phyloP scores from a whole-genome alignment of 2,888 invertebrate species.

The Noctua pronuba region DNA sequence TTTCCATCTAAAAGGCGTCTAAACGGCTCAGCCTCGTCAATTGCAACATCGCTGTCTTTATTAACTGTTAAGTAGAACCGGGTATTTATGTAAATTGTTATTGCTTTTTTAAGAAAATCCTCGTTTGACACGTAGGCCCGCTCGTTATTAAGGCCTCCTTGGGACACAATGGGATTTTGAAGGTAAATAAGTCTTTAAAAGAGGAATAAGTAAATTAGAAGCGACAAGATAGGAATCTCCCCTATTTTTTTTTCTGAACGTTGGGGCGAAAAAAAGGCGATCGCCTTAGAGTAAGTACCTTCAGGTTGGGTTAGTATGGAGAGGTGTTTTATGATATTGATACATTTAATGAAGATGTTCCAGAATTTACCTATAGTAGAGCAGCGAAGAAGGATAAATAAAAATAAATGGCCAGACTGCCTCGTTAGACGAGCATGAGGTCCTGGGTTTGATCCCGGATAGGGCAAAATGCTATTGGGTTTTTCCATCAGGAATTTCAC shows the following conservation, averaged over 20 bases:
- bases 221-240: conserved; percentile 94
- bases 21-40: conserved; percentile 84
- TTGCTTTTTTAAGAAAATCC: conserved; percentile 89
- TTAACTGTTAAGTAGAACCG: conserved; percentile 90
- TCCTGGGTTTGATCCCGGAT: too few species aligned
- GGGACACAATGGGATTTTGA: conserved; percentile 90
- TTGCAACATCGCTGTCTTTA: conserved; percentile 89
- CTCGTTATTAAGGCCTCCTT: conserved; percentile 85
- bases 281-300: conserved; percentile 83
- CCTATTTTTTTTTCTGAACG: conserved; percentile 89
- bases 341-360: background rate
- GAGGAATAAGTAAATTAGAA: conserved; percentile 95
- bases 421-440: too few species aligned
- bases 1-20: conserved; percentile 88
- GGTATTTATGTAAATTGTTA: conserved; percentile 91
- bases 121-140: conserved; percentile 88
- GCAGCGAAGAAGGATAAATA: background rate
- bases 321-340: conserved; percentile 21
- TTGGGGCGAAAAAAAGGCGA: conserved; percentile 88
- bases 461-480: too few species aligned
- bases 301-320: conserved; percentile 77
- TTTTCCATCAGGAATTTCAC: too few species aligned
- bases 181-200: conserved; percentile 94
- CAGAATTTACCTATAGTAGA: background rate
- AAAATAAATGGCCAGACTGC: background rate